Percentiles rank a stretch among this genome's conserved stretches.
Evolutionary conservation across 2,797 vertebrate species (phyloP).

Genomic region (Malurus splendens): DNA sequence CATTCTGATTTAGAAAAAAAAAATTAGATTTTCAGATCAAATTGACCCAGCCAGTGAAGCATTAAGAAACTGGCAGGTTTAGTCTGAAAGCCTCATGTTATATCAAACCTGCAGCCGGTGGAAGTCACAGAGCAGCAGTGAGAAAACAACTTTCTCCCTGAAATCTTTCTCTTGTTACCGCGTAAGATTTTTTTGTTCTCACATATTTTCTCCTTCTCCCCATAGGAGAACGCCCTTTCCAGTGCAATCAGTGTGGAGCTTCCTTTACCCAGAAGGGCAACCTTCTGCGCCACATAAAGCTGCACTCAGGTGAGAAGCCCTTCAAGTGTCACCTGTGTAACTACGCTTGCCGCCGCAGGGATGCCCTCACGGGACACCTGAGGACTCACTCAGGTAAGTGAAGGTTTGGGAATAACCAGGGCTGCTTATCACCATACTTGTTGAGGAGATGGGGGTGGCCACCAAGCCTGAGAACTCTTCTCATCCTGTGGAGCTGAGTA

Average conservation of each 20-base stretch:
- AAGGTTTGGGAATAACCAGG: neutral
- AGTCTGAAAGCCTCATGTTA: slow-evolving; percentile 97
- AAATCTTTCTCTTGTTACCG: slow-evolving; percentile 66
- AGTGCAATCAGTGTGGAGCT: slow-evolving; percentile 96
- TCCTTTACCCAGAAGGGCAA: slow-evolving; percentile 99
- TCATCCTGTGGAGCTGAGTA: neutral
- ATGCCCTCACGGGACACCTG: slow-evolving; percentile 95
- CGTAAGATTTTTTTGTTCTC: slow-evolving; percentile 49
- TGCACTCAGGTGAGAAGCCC: slow-evolving; percentile 97
- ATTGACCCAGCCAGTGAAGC: slow-evolving; percentile 99
- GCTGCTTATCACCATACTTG: accelerated
- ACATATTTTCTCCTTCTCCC: slow-evolving; percentile 47
- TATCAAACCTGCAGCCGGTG: slow-evolving; percentile 88
- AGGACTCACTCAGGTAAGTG: slow-evolving; percentile 94
- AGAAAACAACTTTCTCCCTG: slow-evolving; percentile 82
- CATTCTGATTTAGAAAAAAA: slow-evolving; percentile 97
- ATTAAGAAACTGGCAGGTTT: slow-evolving; percentile 97
- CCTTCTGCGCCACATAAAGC: slow-evolving; percentile 95
- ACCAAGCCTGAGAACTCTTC: neutral
- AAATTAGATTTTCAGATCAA: slow-evolving; percentile 99
- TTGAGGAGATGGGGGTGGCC: neutral
- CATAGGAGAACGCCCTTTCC: slow-evolving; percentile 94
- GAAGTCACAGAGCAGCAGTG: slow-evolving; percentile 71
- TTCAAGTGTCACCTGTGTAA: slow-evolving; percentile 99
- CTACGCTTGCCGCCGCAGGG: slow-evolving; percentile 95